phyloP scores from a whole-genome alignment of 1,140 invertebrate species.

The Aphidius gifuensis region DNA sequence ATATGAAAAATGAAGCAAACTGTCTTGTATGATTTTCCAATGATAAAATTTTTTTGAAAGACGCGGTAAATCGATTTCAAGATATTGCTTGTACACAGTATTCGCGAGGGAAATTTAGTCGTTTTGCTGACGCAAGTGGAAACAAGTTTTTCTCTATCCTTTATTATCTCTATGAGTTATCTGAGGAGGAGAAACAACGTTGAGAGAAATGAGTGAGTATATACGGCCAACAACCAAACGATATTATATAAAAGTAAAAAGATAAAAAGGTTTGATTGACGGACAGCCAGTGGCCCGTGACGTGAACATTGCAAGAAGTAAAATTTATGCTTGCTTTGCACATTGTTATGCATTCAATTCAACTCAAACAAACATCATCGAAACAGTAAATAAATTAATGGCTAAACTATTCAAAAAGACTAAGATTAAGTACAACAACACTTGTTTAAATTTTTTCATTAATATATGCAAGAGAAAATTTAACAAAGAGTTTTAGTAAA shows the following conservation, averaged over 20 bases:
- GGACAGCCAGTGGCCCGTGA: conserved; percentile 49
- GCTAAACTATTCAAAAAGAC: no score
- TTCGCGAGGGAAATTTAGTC: conserved; percentile 28
- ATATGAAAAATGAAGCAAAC: conserved; percentile 22
- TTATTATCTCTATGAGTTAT: conserved; percentile 10
- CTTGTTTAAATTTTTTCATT: no score
- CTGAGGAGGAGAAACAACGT: no score
- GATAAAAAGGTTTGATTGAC: conserved; percentile 42
- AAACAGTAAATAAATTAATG: no score
- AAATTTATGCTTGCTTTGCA: conserved; percentile 20
- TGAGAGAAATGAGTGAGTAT: no score
- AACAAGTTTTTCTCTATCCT: conserved; percentile 5
- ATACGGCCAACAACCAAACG: no score
- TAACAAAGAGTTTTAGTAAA: background rate
- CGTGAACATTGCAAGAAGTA: conserved; percentile 23
- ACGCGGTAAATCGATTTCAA: conserved; percentile 24
- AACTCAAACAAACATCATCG: no score
- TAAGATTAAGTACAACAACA: no score
- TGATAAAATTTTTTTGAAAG: conserved; percentile 6
- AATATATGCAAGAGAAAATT: background rate
- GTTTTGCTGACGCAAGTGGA: conserved; percentile 28
- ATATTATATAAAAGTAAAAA: background rate
- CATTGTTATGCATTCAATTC: conserved; percentile 10
- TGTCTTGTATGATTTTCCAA: conserved; percentile 19
- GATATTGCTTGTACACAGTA: conserved; percentile 24